A percentile compares a stretch with the other conserved stretches of the same genome.
phyloP scores from a whole-genome alignment of 2,113 vertebrate species.

The Rattus rattus region DNA sequence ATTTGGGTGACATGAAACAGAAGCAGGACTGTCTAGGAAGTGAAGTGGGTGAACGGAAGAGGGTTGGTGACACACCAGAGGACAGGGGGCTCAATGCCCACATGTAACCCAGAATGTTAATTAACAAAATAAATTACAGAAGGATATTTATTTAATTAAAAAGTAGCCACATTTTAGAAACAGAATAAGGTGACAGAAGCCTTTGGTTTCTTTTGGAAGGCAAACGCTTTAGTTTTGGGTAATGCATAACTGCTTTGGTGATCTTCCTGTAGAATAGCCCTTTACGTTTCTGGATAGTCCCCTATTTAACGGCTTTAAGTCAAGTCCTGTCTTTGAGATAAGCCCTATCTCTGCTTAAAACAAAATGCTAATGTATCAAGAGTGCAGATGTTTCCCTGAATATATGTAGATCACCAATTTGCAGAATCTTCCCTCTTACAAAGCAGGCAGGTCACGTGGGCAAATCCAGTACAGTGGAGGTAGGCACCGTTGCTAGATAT shows the following conservation, averaged over 20 bases:
- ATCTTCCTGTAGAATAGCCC: too few relatives aligned
- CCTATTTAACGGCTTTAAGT: background rate
- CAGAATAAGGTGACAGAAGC: background rate
- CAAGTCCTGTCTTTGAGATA: background rate
- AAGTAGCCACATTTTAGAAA: background rate
- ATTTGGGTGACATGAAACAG: background rate
- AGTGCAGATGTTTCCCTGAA: background rate
- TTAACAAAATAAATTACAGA: background rate
- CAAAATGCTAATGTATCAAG: background rate
- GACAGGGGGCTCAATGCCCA: too few relatives aligned
- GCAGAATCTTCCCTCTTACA: background rate
- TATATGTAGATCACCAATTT: accelerated
- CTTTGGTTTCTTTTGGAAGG: background rate
- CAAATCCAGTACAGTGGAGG: too few relatives aligned
- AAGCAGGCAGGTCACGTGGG: accelerated
- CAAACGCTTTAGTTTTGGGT: background rate
- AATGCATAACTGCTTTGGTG: background rate
- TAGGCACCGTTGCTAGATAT: accelerated
- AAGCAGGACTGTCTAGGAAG: background rate
- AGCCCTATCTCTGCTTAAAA: background rate
- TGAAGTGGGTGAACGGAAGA: background rate
- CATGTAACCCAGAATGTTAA: background rate
- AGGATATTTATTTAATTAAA: background rate
- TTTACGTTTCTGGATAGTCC: accelerated
- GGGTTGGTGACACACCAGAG: background rate